Evolutionary conservation across 2,797 vertebrate species (phyloP).

Genomic region (Alauda arvensis): DNA sequence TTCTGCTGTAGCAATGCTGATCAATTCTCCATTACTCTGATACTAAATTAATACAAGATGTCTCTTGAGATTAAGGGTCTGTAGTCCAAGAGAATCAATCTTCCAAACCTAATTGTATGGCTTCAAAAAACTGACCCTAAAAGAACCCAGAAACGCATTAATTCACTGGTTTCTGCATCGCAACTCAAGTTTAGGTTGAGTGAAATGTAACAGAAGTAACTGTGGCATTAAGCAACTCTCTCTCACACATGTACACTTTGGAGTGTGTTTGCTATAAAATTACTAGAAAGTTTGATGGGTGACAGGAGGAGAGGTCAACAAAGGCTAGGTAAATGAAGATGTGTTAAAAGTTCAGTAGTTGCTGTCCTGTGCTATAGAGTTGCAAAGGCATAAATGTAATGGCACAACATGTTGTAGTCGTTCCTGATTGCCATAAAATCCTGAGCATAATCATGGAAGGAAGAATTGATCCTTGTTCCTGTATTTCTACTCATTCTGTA

Average conservation of each 20-base stretch:
- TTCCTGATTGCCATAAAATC: not conserved
- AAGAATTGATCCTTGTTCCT: not conserved
- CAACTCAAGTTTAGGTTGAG: not conserved
- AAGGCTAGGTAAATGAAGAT: not conserved
- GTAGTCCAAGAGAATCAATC: not conserved
- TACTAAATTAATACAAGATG: not conserved
- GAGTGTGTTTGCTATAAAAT: not conserved
- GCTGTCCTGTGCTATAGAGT: not conserved
- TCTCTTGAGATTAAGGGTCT: not conserved
- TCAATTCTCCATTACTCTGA: not conserved
- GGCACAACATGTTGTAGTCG: not conserved
- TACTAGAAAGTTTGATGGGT: not conserved
- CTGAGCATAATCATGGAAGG: not conserved
- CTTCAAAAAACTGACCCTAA: not conserved
- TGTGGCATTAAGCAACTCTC: not conserved
- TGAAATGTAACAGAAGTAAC: not conserved
- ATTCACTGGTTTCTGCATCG: not conserved
- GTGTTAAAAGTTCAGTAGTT: not conserved
- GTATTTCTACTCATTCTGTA: not conserved
- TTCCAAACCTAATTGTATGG: not conserved
- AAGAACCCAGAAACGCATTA: not conserved
- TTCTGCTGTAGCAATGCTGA: not conserved
- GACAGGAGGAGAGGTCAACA: not conserved
- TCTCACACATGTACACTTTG: not conserved
- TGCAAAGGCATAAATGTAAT: not conserved